Percentiles rank a stretch among this genome's conserved stretches.
phyloP scores from a whole-genome alignment of 2,797 vertebrate species.

The Macrochelys suwanniensis region DNA sequence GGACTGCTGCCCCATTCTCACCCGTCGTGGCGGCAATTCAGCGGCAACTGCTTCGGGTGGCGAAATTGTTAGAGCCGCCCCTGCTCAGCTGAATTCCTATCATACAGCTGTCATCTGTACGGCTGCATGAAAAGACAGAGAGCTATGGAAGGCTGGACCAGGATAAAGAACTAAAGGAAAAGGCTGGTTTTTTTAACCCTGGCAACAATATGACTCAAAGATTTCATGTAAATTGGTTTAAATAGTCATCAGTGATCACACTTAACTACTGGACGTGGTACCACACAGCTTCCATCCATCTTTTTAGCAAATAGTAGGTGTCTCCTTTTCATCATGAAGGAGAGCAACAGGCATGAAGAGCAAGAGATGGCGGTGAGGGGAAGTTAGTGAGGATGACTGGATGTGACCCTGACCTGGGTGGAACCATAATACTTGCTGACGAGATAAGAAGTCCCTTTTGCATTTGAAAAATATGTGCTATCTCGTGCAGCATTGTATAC shows the following conservation, averaged over 20 bases:
- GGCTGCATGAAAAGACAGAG: neutral
- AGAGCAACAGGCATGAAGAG: slow-evolving; percentile 57
- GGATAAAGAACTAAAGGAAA: slow-evolving; percentile 29
- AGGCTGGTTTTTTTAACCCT: slow-evolving; percentile 8
- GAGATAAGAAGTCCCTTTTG: slow-evolving; percentile 53
- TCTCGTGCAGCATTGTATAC: neutral
- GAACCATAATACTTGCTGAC: slow-evolving; percentile 41
- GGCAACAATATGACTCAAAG: slow-evolving; percentile 20
- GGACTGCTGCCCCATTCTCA: too few species aligned
- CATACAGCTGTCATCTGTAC: neutral
- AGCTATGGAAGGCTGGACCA: slow-evolving; percentile 18
- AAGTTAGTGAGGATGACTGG: slow-evolving; percentile 4
- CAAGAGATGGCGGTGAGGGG: slow-evolving; percentile 27
- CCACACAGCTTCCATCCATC: neutral
- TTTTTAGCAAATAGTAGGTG: slow-evolving; percentile 53
- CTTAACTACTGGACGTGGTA: slow-evolving; percentile 43
- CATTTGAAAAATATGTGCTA: neutral
- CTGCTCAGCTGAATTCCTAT: slow-evolving; percentile 23
- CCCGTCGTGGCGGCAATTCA: too few species aligned
- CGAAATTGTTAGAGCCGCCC: too few species aligned
- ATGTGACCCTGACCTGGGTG: slow-evolving; percentile 41
- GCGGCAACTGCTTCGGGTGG: too few species aligned
- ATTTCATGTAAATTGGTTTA: slow-evolving; percentile 59
- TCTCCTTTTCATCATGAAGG: slow-evolving; percentile 50
- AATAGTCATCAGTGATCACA: slow-evolving; percentile 48